Conservation (phyloP, 2,113 vertebrate genomes). For the Athene cunicularia region DNA sequence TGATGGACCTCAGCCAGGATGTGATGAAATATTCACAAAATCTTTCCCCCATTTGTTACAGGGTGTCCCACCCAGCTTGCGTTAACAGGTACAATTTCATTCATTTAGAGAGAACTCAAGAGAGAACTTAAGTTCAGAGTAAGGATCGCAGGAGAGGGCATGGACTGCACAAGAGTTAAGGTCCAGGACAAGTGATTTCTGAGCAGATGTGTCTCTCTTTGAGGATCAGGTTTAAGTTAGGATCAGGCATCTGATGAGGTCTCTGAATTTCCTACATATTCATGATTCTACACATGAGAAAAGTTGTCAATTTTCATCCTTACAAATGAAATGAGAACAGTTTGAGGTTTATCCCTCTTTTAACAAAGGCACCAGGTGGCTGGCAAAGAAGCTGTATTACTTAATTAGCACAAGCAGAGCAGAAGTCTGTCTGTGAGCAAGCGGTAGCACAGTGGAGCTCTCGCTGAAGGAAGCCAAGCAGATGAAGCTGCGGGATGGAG, state of each 20-base stretch:
- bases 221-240: not conserved
- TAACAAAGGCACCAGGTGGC: slow-evolving; percentile 45
- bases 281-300: not conserved
- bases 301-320: not conserved
- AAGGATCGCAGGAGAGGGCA: not conserved
- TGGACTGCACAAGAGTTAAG: too few relatives aligned
- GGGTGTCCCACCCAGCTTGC: not conserved
- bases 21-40: not conserved
- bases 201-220: not conserved
- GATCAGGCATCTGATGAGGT: not conserved
- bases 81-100: not conserved
- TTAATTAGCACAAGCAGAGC: slow-evolving; percentile 41
- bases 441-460: not conserved
- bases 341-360: not conserved
- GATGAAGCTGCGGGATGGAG: slow-evolving; percentile 29
- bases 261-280: slow-evolving; percentile 7
- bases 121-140: not conserved
- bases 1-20: not conserved
- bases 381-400: not conserved
- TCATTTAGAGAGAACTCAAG: not conserved
- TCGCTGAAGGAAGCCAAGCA: slow-evolving; percentile 24
- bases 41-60: rapidly evolving
- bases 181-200: not conserved
- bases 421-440: slow-evolving; percentile 45
- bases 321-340: not conserved